Base-by-base conservation (phyloP, 64 coral and sea anemone genomes). In the Acropora yongei region DNA sequence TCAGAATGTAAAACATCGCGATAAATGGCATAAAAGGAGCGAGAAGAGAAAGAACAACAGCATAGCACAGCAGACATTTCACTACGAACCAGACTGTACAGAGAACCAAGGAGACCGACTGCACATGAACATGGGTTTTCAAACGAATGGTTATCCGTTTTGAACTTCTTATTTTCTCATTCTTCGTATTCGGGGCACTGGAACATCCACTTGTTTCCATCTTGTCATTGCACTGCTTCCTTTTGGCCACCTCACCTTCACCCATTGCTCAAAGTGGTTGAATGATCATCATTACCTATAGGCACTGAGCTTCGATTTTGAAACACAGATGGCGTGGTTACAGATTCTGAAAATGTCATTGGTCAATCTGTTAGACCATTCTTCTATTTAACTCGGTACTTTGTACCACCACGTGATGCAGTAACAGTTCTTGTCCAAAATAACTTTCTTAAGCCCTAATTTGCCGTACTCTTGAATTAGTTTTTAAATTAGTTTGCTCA, bases 1-100 rank as follows among this genome's bases (percentile, higher is more conserved):
- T 96, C 18, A 99, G 68, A n/a, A 94, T 16, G 71, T 86, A 95
- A 76, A 89, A 89, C 4, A 78, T 46, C n/a, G 88, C n/a, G 12
- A 91, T 30, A 47, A 93, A 3, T 6, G 97, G 97, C 30, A 88
- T 30, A 6, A 91, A 3, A 63, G 58, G 74, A 9, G 91, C 4
- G 6, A 75, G 50, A 1, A 83, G 19, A 11, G 44, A 3, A 9
- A 91, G 1, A 6, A 94, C 0, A 48, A 91, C 8, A 4, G 16
- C 61, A 41, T 94, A 86, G 11, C 45, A 83, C 0, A 91, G 12
- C 5, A 97, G 47, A 43, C 95, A 97, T 42, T 91, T 83, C 1
- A 75, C 13, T 13, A 87, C 8, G 77, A 90, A 94, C 78, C 92
- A 85, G 4, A 83, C 18, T 0, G 53, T 58, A 13, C 13, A 44